These are phyloP conservation scores for Stichopus chloronotus DNA, from an alignment of 35 echinoderm and acorn worm genomes.

Conservation along the genomic window DNA sequence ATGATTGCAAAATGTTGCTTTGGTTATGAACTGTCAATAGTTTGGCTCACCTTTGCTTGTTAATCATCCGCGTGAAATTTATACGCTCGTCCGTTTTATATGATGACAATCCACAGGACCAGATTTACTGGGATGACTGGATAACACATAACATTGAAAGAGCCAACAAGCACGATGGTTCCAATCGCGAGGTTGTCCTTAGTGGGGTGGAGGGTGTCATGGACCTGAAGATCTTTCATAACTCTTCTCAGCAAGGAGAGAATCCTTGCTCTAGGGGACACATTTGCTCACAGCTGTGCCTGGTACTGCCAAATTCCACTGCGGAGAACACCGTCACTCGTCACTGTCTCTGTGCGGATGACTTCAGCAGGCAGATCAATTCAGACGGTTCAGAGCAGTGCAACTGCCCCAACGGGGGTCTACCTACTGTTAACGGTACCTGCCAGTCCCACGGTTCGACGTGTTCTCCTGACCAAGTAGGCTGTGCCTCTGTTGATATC, in stretches of 20 bases:
- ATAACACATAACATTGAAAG: constrained; percentile 57
- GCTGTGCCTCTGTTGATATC: background rate
- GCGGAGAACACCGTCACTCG: constrained; percentile 27
- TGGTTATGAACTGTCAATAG: too few species aligned
- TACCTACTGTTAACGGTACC: background rate
- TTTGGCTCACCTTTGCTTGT: too few species aligned
- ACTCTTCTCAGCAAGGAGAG: constrained; percentile 82
- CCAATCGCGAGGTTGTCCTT: constrained; percentile 3
- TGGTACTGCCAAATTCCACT: constrained; percentile 51
- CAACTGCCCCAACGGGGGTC: constrained; percentile 33
- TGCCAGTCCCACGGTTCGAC: constrained; percentile 30
- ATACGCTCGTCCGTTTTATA: too few species aligned
- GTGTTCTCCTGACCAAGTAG: constrained; percentile 53
- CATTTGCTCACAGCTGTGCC: constrained; percentile 79
- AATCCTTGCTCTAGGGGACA: constrained; percentile 72
- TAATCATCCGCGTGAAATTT: too few species aligned
- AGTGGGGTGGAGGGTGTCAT: constrained; percentile 67
- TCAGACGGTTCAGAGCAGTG: constrained; percentile 58
- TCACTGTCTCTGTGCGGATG: constrained; percentile 81
- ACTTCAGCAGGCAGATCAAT: background rate
- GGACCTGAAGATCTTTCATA: constrained; percentile 90
- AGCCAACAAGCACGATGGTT: constrained; percentile 79
- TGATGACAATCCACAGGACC: constrained; percentile 48
- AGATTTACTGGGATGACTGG: constrained; percentile 96
- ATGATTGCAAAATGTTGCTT: too few species aligned